Percentiles rank a stretch among this genome's conserved stretches.
These are phyloP conservation scores for Ypsolopha scabrella DNA, from an alignment of 2,888 invertebrate species.

Conservation along the genomic window DNA sequence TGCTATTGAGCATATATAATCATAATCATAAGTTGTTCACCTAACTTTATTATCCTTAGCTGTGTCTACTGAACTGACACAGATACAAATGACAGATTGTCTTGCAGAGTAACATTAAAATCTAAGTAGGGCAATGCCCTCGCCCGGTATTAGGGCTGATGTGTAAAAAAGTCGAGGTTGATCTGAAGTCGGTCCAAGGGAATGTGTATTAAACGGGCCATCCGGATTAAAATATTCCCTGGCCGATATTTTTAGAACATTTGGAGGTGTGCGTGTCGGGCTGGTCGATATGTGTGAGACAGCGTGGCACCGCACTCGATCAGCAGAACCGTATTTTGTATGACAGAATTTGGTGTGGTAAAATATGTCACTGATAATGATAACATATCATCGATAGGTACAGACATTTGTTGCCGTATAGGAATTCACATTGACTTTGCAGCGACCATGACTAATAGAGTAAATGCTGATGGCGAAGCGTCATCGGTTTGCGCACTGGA, in stretches of 20 bases:
- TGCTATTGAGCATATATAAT: too few relatives aligned
- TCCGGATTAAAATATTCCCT: slow-evolving; percentile 67
- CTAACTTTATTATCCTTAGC: slow-evolving; percentile 35
- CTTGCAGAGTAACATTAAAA: slow-evolving; percentile 24
- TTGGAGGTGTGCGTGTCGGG: slow-evolving; percentile 59
- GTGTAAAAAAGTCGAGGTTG: slow-evolving; percentile 33
- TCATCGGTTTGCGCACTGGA: background rate
- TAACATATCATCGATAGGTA: too few relatives aligned
- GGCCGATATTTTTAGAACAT: slow-evolving; percentile 62
- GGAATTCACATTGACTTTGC: too few relatives aligned
- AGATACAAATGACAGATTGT: slow-evolving; percentile 37
- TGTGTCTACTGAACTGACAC: slow-evolving; percentile 45
- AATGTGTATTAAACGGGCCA: slow-evolving; percentile 63
- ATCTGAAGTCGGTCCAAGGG: slow-evolving; percentile 37
- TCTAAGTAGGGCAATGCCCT: slow-evolving; percentile 42
- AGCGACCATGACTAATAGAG: too few relatives aligned
- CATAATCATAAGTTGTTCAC: slow-evolving; percentile 38
- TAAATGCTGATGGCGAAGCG: too few relatives aligned
- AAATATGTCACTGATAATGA: too few relatives aligned
- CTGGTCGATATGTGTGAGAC: slow-evolving; percentile 59
- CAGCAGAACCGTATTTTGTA: slow-evolving; percentile 43
- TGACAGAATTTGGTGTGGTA: background rate
- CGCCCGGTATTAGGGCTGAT: slow-evolving; percentile 26
- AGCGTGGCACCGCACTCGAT: slow-evolving; percentile 64
- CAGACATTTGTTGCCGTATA: too few relatives aligned